Conservation (phyloP, 2,797 vertebrate species). For the Gymnopithys bicolor region DNA sequence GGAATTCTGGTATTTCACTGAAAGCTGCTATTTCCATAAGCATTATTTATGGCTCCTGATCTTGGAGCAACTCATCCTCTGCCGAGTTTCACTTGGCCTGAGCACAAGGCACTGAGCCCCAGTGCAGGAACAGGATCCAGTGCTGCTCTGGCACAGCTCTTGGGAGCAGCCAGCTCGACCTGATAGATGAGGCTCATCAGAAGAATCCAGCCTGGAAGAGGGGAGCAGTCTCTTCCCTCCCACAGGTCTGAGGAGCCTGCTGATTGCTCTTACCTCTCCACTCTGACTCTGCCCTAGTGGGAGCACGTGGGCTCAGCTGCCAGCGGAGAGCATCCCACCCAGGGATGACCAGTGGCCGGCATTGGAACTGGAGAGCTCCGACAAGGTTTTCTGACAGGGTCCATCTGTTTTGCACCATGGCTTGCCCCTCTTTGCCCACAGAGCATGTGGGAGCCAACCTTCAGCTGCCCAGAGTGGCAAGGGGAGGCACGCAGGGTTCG, state of each 20-base stretch:
- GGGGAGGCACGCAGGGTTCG: not conserved
- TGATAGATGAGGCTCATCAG: not conserved
- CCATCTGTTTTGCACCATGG: accelerated
- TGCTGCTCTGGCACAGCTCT: accelerated
- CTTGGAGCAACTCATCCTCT: not conserved
- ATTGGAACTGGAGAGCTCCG: not conserved
- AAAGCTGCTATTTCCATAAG: not conserved
- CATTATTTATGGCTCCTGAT: not conserved
- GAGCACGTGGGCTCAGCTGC: not conserved
- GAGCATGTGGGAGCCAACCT: accelerated
- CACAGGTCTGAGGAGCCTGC: not conserved
- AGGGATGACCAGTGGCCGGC: not conserved
- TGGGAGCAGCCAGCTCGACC: not conserved
- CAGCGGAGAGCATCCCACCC: not conserved
- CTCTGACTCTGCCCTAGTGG: not conserved
- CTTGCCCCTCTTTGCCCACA: accelerated
- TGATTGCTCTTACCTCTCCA: not conserved
- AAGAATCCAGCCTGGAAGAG: not conserved
- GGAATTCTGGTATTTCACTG: not conserved
- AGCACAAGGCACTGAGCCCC: not conserved
- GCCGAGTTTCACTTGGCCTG: not conserved
- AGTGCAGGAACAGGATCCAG: accelerated
- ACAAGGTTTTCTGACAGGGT: not conserved
- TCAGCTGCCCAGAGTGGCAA: accelerated
- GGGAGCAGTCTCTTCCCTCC: accelerated